A percentile compares a stretch with the other conserved stretches of the same genome.
These are phyloP conservation scores for Eilema sororculum DNA, from an alignment of 2,888 invertebrate genomes.

Conservation along the genomic window DNA sequence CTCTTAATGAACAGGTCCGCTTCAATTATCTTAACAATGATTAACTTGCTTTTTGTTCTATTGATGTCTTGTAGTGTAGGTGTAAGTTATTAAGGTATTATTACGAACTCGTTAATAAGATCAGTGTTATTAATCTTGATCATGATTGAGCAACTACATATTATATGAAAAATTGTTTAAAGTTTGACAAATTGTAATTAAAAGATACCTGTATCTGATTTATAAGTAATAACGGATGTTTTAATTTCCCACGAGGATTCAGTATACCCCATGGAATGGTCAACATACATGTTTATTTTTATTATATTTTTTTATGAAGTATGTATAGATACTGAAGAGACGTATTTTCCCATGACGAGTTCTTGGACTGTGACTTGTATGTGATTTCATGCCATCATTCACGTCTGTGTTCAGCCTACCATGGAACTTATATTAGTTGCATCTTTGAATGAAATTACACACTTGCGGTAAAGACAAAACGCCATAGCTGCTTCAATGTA, in stretches of 20 bases:
- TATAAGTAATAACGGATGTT: not conserved
- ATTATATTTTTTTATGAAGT: conserved; percentile 61
- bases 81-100: conserved; percentile 32
- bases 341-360: conserved; percentile 79
- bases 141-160: conserved; percentile 20
- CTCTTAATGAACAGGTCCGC: conserved; percentile 54
- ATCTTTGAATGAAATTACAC: conserved; percentile 44
- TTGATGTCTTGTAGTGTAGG: conserved; percentile 41
- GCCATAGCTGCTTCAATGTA: conserved; percentile 34
- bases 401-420: conserved; percentile 57
- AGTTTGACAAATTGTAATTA: conserved; percentile 22
- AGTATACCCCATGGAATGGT: conserved; percentile 24
- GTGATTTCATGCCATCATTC: conserved; percentile 51
- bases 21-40: conserved; percentile 56
- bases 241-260: conserved; percentile 35
- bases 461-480: conserved; percentile 21
- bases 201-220: not conserved
- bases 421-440: conserved; percentile 46
- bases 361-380: conserved; percentile 69
- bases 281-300: conserved; percentile 17
- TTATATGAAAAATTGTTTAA: conserved; percentile 19
- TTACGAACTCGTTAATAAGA: conserved; percentile 30
- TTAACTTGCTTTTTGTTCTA: conserved; percentile 53
- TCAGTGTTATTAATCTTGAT: conserved; percentile 27
- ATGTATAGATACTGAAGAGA: conserved; percentile 67